phyloP scores from a whole-genome alignment of 2,888 invertebrate genomes.

The Tiliacea citrago region DNA sequence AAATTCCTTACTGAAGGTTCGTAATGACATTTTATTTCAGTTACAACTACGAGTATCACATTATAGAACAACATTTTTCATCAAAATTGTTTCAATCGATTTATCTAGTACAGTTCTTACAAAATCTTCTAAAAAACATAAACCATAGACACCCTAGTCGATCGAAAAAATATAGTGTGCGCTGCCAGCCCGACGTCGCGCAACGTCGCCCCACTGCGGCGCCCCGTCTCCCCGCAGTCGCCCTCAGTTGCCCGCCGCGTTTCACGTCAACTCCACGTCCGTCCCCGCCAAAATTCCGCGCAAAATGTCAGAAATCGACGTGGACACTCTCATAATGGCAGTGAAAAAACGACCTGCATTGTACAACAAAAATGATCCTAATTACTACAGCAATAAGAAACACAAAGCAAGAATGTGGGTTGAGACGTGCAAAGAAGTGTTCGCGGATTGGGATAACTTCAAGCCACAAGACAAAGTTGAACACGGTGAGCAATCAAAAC shows the following conservation, averaged over 20 bases:
- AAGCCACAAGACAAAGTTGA: slow-evolving; percentile 74
- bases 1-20: background rate
- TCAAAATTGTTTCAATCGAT: background rate
- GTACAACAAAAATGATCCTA: slow-evolving; percentile 74
- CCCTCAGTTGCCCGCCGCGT: slow-evolving; percentile 76
- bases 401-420: slow-evolving; percentile 75
- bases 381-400: slow-evolving; percentile 73
- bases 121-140: slow-evolving; percentile 2
- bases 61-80: background rate
- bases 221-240: slow-evolving; percentile 71
- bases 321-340: slow-evolving; percentile 73
- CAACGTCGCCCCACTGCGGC: slow-evolving; percentile 62
- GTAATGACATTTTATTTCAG: background rate
- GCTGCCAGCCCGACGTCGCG: slow-evolving; percentile 63
- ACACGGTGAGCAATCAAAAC: slow-evolving; percentile 68
- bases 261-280: slow-evolving; percentile 69
- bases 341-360: slow-evolving; percentile 74
- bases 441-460: slow-evolving; percentile 72
- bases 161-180: slow-evolving; percentile 60
- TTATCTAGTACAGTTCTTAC: background rate
- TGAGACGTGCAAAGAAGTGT: slow-evolving; percentile 76
- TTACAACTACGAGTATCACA: background rate
- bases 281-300: slow-evolving; percentile 35
- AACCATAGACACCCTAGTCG: slow-evolving; percentile 61
- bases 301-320: slow-evolving; percentile 71